Evolutionary conservation across 2,113 vertebrate genomes (phyloP), one percentile per base, ranked within the genome.

Genomic region (Corvus cornix): DNA sequence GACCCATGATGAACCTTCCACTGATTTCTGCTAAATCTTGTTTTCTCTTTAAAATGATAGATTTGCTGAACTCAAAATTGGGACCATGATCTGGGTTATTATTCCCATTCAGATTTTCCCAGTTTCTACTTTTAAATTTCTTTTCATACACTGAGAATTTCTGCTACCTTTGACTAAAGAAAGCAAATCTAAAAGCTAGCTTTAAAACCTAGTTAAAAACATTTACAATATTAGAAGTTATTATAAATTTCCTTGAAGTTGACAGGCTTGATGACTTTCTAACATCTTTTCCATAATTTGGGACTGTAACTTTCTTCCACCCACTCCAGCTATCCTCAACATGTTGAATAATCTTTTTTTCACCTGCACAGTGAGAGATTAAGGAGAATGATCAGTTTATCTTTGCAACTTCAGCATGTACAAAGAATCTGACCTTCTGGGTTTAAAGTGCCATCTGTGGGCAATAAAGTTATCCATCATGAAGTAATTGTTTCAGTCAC

Each of bases 391-490:
- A 92, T 82, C 53, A 81, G 84, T 94, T 90, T 84, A 79, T 94
- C 90, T 97, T 95, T 96, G 89, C 85, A 94, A 12, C 82, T 95
- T 87, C 85, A 93, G 55, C 73, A 83, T 92, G 93, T 44, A 96
- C 93, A 94, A 96, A 95, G 70, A 84, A 72, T 93, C 78, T 97
- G 93, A 96, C 87, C 91, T 95, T 93, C 81, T 92, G 91, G 60
- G 92, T 84, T 94, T 97, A 78, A 97, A 91, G 93, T 93, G 90
- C 84, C 90, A 92, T 94, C 82, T 90, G 86, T 43, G 66, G 67
- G 87, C 48, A 93, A 90, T 95, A 84, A 96, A 95, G 84, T 79
- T 95, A 96, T 97, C 92, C 73, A 92, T 97, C 95, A 94, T 5
- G 52, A 70, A 86, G 62, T 70, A 96, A 96, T 51, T 96, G 84